A percentile compares a stretch with the other conserved stretches of the same genome.
These are phyloP conservation scores for Sabellastarte sp. DNA, from an alignment of 2,888 invertebrate genomes.

Conservation along the genomic window DNA sequence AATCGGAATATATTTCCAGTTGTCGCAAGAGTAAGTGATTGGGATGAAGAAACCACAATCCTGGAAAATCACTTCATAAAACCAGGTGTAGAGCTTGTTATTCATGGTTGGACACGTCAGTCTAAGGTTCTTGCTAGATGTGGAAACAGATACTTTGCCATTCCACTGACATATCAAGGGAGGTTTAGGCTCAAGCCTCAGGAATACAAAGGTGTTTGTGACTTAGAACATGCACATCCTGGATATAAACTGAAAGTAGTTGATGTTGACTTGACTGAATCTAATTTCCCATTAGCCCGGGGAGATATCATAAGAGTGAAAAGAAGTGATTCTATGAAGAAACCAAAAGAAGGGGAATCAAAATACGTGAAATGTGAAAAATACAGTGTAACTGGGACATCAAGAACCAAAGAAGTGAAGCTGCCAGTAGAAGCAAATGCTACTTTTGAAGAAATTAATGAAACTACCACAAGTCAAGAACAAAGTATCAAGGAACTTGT, in stretches of 20 bases:
- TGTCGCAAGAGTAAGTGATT: conserved; percentile 23
- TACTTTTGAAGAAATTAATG: conserved; percentile 28
- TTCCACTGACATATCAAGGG: conserved; percentile 33
- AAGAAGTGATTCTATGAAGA: conserved; percentile 12
- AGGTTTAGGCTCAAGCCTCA: conserved; percentile 21
- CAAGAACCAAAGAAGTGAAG: conserved; percentile 10
- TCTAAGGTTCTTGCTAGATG: conserved; percentile 27
- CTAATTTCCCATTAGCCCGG: conserved; percentile 6
- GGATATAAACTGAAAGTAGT: conserved; percentile 20
- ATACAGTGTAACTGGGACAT: conserved; percentile 11
- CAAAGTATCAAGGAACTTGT: conserved; percentile 25
- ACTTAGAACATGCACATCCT: conserved; percentile 22
- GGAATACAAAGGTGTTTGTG: conserved; percentile 20
- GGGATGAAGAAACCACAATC: conserved; percentile 31
- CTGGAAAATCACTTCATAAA: conserved; percentile 28
- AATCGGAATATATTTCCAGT: conserved; percentile 27
- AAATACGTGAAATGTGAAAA: conserved; percentile 19
- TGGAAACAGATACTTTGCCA: conserved; percentile 17
- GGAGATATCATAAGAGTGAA: conserved; percentile 24
- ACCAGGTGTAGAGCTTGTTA: conserved; percentile 27
- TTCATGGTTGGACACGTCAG: conserved; percentile 34
- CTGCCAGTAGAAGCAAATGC: conserved; percentile 19
- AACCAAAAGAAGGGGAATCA: conserved; percentile 3
- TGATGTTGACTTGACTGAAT: conserved; percentile 6
- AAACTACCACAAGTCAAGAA: conserved; percentile 10